Percentiles rank a stretch among this genome's conserved stretches.
Evolutionary conservation across 2,888 invertebrate genomes (phyloP).

Genomic region (Gnatocerus cornutus): DNA sequence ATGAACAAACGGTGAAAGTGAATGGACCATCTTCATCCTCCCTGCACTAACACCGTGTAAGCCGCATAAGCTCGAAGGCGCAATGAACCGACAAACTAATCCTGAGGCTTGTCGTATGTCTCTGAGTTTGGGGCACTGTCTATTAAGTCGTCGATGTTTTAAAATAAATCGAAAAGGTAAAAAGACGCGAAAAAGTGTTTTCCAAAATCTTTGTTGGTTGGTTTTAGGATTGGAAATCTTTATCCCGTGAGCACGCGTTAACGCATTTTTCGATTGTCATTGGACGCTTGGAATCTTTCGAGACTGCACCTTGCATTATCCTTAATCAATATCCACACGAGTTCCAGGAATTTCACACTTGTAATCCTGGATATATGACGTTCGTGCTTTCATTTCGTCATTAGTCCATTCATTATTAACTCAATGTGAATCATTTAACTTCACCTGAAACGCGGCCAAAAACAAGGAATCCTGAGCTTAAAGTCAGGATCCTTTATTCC

Average conservation of each 20-base stretch:
- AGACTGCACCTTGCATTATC: constrained; percentile 17
- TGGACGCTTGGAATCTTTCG: constrained; percentile 24
- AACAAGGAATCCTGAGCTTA: not conserved
- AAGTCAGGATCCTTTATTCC: constrained; percentile 43
- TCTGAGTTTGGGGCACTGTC: constrained; percentile 51
- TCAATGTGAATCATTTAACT: constrained; percentile 36
- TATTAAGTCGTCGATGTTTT: constrained; percentile 56
- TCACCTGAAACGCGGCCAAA: constrained; percentile 1
- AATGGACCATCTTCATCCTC: constrained; percentile 49
- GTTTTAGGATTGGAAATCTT: not conserved
- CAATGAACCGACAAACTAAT: constrained; percentile 61
- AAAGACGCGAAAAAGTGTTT: not conserved
- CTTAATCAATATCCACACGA: constrained; percentile 39
- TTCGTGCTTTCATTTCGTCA: constrained; percentile 40
- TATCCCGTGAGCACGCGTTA: not conserved
- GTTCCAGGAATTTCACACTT: constrained; percentile 45
- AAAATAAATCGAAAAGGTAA: constrained; percentile 18
- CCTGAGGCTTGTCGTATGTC: constrained; percentile 55
- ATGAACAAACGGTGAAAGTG: constrained; percentile 42
- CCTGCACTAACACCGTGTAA: constrained; percentile 56
- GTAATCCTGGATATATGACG: constrained; percentile 13
- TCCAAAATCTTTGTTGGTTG: too few species aligned
- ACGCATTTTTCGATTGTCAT: constrained; percentile 6
- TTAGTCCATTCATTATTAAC: constrained; percentile 42
- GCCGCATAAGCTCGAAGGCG: constrained; percentile 56